Evolutionary conservation across 2,888 invertebrate genomes (phyloP), one percentile per base, ranked within the genome.

Genomic region (Teleiodes luculella): DNA sequence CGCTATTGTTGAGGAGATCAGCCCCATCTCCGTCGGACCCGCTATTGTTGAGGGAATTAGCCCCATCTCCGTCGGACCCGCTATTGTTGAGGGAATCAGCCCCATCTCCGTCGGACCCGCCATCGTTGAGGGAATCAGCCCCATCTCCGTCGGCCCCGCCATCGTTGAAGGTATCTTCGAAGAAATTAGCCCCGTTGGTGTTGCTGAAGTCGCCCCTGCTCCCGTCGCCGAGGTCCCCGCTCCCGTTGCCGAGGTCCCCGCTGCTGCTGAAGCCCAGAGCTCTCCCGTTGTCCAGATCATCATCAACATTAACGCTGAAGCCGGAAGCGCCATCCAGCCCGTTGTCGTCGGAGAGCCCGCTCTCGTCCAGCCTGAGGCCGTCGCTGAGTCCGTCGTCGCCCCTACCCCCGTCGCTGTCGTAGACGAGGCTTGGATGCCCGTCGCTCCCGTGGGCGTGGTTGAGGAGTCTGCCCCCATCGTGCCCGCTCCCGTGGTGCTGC

Each of bases 261-360:
- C 55, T 30, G 48, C 53, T 30, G 48, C 49, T 31, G 46, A 49
- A 45, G 46, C 47, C 6, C 20, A 39, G 24, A 45, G 52, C 37
- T 6, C 58, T 53, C 52, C 41, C 28, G 47, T 57, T 3, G 55
- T 57, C 10, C 57, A 57, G 48, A 51, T 55, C 53, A 59, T 56
- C 56, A 18, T 59, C 37, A 57, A 57, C 55, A 37, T 57, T 6
- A 52, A 52, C 46, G 47, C 41, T 28, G 45, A 43, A 30, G 30
- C 37, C 35, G 33, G 35, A 13, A 33, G n/a, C 13, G 53, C 14
- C 10, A 49, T 43, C 18, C 11, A 16, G 14, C 37, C 43, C 52
- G 54, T 54, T 45, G 41, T 43, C 39, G 57, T 53, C 14, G 10
- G 10, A 11, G 49, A 13, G 35, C 53, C 57, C 41, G 48, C 52